These are phyloP conservation scores for Anseranas semipalmata DNA, from an alignment of 2,113 vertebrate genomes.

Conservation along the genomic window DNA sequence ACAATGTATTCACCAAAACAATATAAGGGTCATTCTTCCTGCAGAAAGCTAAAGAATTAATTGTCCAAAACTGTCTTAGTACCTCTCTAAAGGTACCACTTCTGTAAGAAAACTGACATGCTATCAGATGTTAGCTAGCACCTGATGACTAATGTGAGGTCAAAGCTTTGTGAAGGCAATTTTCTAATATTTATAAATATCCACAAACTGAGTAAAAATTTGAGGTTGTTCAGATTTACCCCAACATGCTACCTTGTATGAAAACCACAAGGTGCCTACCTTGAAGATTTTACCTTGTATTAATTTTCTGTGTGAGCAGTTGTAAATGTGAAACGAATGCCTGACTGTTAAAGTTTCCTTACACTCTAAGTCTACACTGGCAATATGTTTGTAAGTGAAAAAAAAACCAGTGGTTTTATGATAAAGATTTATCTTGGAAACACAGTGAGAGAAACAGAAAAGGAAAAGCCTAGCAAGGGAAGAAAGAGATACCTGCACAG, in stretches of 20 bases:
- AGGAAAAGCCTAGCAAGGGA: background rate
- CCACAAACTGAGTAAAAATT: background rate
- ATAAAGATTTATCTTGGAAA: background rate
- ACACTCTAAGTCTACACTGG: background rate
- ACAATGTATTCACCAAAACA: background rate
- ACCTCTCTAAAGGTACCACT: background rate
- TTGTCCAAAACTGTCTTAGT: background rate
- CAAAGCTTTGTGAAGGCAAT: background rate
- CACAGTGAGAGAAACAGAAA: background rate
- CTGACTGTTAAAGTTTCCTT: background rate
- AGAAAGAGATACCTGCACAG: background rate
- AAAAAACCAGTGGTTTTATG: background rate
- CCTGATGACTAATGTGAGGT: background rate
- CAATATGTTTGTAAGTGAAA: conserved; percentile 7
- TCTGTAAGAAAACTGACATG: background rate
- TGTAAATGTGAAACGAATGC: background rate
- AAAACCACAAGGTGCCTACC: background rate
- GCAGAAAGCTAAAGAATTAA: background rate
- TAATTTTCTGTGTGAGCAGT: background rate
- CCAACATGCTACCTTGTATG: background rate
- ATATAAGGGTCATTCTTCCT: background rate
- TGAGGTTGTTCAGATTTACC: background rate
- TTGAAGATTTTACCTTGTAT: background rate
- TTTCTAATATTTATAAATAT: background rate
- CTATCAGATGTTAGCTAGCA: background rate